Base-by-base conservation (phyloP, 2,113 vertebrate genomes). In the Myotis lucifugus region DNA sequence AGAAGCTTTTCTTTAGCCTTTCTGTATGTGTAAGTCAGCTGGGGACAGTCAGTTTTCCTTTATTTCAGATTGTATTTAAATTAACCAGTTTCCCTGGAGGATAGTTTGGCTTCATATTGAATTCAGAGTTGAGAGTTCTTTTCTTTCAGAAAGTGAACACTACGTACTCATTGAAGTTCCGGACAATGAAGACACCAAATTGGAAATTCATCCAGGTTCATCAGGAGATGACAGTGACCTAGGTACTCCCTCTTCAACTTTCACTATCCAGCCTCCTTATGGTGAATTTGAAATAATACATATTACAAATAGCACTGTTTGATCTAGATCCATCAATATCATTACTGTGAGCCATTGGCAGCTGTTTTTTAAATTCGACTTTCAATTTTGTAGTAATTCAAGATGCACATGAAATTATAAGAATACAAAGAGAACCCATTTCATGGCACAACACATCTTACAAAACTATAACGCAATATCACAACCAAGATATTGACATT, bases 261-360 rank as follows among this genome's bases (percentile, higher is more conserved):
- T 88, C n/a, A 90, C 83, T 21, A 78, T 94, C 48, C 95, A 3
- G 95, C 77, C 95, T 5, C 84, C 67, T 54, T 85, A 88, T 85
- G 98, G 98, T 99, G 93, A 98, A 98, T 97, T 97, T 52, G 91
- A 95, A 91, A 85, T 81, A 6, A 76, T 66, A 32, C 48, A 23
- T 87, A 42, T 6, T 76, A 56, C 27, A 50, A 21, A 9, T 61
- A 89, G 59, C 34, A n/a, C 42, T 94, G 14, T 73, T 79, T 91
- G 61, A 54, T 69, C 29, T 88, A 61, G 21, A 86, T 50, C 23
- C 21, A 73, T 72, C 18, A 67, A 21, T 2, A 40, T 56, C 29
- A 40, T 66, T 67, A 82, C 40, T 50, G 32, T n/a, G 72, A 86
- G 52, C 32, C 64, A 73, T 32, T 42, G 34, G 21, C 90, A 76